These are phyloP conservation scores for Centropyge bicolor DNA, from an alignment of 2,797 vertebrate species.

Conservation along the genomic window DNA sequence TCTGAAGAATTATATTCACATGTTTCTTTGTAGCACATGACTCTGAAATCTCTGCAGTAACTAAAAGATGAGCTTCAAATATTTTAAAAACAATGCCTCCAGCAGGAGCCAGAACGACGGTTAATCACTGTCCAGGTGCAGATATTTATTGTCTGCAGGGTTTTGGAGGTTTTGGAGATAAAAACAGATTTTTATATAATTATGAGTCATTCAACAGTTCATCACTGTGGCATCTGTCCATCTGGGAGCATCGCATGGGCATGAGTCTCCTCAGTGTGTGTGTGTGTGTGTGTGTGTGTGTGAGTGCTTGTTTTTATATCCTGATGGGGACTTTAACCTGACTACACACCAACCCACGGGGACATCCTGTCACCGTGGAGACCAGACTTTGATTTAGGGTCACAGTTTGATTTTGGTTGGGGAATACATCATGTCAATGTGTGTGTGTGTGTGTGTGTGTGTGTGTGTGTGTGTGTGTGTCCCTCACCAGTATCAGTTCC, in stretches of 20 bases:
- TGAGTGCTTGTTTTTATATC: no score
- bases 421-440: no score
- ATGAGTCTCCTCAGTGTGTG: conserved; percentile 33
- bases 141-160: conserved; percentile 38
- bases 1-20: background rate
- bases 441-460: conserved; percentile 22
- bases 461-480: conserved; percentile 17
- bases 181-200: conserved; percentile 66
- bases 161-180: conserved; percentile 45
- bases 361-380: no score
- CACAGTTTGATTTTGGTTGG: no score
- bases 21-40: background rate
- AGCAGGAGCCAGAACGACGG: conserved; percentile 37
- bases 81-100: background rate
- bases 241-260: conserved; percentile 56
- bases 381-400: no score
- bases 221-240: conserved; percentile 70
- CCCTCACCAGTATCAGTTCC: conserved; percentile 90
- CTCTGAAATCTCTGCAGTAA: background rate
- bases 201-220: conserved; percentile 63
- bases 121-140: conserved; percentile 47
- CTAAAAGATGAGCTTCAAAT: background rate
- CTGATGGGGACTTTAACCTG: no score
- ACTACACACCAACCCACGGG: no score
- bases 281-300: conserved; percentile 13